Evolutionary conservation across 1,140 invertebrate genomes (phyloP), one percentile per base, ranked within the genome.

Genomic region (Sarcophaga bullata): DNA sequence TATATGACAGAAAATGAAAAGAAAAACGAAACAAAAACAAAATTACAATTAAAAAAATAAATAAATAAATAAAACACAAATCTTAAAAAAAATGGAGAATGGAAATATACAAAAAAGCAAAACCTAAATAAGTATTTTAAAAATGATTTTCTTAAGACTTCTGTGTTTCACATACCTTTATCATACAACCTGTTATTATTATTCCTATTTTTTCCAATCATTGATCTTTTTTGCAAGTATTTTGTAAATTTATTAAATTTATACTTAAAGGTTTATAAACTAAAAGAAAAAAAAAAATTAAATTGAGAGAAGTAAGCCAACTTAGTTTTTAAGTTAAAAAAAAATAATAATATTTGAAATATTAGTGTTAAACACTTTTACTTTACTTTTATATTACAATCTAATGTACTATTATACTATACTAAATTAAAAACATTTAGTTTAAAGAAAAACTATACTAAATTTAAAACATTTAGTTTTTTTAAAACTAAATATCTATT

Each of bases 281-380:
- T 68, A 68, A 17, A 68, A 17, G 6, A 25, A 25, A 68, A 68
- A 19, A 68, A 25, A 58, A 58, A 13, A 58, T 37, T 37, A 37
- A 37, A 37, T 37, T 4, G 4, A 58, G 8, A 13, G 15, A 58
- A 58, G n/a, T 58, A 13, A 68, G 62, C 62, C 62, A 68, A 68
- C 17, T 19, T 68, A 68, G 62, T 68, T 6, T 68, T 19, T 68
- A 68, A 68, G 62, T 25, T 68, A 58, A 15, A 58, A 58, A 58
- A 58, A n/a, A 5, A 13, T 9, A n/a, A 58, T 15, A 58, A 58
- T 6, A 58, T 68, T 68, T 19, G 9, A 19, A 68, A 68, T 68
- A 68, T 68, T 68, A 68, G 62, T 68, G 62, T 68, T 68, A 19
- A 68, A 68, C 62, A 68, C 62, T 68, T 68, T n/a, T 58, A 58